Evolutionary conservation across 2,797 vertebrate species (phyloP), one percentile per base, ranked within the genome.

Genomic region (Enteromius treurensis): DNA sequence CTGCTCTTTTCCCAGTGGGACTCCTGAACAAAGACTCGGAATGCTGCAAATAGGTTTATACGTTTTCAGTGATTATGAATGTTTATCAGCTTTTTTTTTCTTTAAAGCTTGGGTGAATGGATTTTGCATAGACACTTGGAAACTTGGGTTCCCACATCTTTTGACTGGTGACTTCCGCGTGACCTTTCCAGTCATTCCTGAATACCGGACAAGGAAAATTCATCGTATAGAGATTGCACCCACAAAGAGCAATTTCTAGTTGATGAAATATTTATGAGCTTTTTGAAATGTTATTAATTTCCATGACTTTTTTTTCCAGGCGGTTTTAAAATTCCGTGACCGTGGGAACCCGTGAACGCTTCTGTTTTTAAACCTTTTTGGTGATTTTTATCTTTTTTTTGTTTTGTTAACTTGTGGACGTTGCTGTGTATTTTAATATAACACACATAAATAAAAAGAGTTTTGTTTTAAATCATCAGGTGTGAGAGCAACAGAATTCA

Each of bases 1-100:
- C 77, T 69, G 55, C 42, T 86, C 26, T 76, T 85, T 49, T 64
- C 71, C 69, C 71, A 67, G 60, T 75, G 62, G 69, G 69, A 60
- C 76, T 68, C 15, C 70, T 75, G 69, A 80, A 70, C 42, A 71
- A 78, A 58, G 67, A 55, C 37, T 45, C 17, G 55, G 71, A 65
- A 58, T 58, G 47, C 7, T 68, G 62, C 73, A 76, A 69, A 82
- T 55, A 55, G 34, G 32, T 47, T 78, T 68, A 55, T 53, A 40
- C 9, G 19, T 83, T 71, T 78, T 62, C 67, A 49, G 7, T 26
- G 40, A 71, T 62, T 65, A n/a, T 29, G 60, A 34, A 55, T 78
- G 81, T 34, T 69, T 77, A 60, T 83, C 65, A 4, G 65, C 64
- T 53, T 26, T 29, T 60, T 47, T 5, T 47, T 60, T 42, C 58